These are phyloP conservation scores for Hemithea aestivaria DNA, from an alignment of 2,888 invertebrate species.

Conservation along the genomic window DNA sequence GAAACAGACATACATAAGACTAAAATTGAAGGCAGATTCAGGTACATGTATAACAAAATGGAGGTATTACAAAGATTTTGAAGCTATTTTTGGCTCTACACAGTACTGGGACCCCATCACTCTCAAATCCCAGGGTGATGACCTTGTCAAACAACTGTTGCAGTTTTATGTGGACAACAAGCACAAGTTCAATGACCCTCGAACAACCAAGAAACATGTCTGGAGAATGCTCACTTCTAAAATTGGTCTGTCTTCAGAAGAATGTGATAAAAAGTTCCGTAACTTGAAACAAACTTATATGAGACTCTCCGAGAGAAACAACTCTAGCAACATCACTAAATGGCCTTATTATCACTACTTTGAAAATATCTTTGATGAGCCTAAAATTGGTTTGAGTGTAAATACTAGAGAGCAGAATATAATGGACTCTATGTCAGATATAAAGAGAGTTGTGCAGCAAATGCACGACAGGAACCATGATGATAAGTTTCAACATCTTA, in stretches of 20 bases:
- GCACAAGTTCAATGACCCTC: conserved; percentile 55
- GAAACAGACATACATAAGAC: conserved; percentile 63
- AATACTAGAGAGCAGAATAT: conserved; percentile 11
- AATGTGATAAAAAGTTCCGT: conserved; percentile 66
- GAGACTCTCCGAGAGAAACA: conserved; percentile 51
- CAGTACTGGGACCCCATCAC: conserved; percentile 13
- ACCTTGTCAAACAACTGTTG: conserved; percentile 59
- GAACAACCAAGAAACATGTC: conserved; percentile 56
- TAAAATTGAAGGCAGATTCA: conserved; percentile 49
- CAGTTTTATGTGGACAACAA: conserved; percentile 61
- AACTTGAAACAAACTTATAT: conserved; percentile 69
- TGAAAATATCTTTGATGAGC: conserved; percentile 57
- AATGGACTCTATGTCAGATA: conserved; percentile 45
- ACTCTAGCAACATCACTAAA: conserved; percentile 47
- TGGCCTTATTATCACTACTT: conserved; percentile 68
- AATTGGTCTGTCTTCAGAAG: conserved; percentile 55
- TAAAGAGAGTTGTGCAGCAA: conserved; percentile 45
- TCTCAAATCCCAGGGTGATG: conserved; percentile 40
- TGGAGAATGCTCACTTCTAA: conserved; percentile 55
- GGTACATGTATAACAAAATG: conserved; percentile 56
- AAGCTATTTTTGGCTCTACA: conserved; percentile 44
- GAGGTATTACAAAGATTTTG: conserved; percentile 65
- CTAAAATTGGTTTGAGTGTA: neutral
- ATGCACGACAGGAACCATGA: conserved; percentile 41
- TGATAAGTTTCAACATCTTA: conserved; percentile 56